These are phyloP conservation scores for Catocala sponsa DNA, from an alignment of 2,888 invertebrate species.

Conservation along the genomic window DNA sequence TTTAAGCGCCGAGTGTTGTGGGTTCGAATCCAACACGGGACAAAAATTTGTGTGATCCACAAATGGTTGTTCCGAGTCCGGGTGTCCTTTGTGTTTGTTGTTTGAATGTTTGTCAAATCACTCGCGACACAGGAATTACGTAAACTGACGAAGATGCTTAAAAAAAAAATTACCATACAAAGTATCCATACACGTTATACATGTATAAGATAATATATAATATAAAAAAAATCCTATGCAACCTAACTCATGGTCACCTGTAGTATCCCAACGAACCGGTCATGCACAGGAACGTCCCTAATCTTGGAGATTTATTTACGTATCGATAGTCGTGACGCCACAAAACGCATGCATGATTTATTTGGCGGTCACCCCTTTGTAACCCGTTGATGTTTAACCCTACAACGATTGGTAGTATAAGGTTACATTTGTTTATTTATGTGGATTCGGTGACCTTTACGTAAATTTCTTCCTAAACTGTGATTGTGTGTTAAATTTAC, in stretches of 20 bases:
- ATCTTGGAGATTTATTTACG: constrained; percentile 27
- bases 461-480: too few species aligned
- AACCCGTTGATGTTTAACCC: not conserved
- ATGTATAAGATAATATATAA: not conserved
- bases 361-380: not conserved
- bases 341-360: constrained; percentile 1
- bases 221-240: not conserved
- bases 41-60: too few species aligned
- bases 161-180: not conserved
- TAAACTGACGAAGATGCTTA: too few species aligned
- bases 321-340: constrained; percentile 12
- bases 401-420: not conserved
- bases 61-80: too few species aligned
- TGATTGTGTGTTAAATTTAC: too few species aligned
- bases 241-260: not conserved
- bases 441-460: not conserved
- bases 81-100: too few species aligned
- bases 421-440: not conserved
- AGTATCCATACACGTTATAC: not conserved
- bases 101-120: too few species aligned
- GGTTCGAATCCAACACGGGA: too few species aligned
- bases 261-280: constrained; percentile 5
- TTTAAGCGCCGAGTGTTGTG: too few species aligned
- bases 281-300: constrained; percentile 11
- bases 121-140: too few species aligned